A percentile compares a stretch with the other conserved stretches of the same genome.
Conservation (phyloP, 2,888 invertebrate species). For the Diplolepis rosae region DNA sequence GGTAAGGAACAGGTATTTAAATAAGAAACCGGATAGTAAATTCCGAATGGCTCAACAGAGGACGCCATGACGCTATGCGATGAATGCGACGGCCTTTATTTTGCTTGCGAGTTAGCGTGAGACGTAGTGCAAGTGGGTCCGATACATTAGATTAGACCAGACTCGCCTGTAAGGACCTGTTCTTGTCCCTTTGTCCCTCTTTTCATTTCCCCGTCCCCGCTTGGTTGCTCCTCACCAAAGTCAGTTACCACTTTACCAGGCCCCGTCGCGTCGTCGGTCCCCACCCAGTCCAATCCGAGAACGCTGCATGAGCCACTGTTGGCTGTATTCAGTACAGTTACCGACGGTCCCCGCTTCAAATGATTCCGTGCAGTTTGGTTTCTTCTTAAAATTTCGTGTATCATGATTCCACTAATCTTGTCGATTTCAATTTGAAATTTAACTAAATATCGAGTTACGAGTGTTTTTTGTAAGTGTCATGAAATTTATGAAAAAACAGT, state of each 20-base stretch:
- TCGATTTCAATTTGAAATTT: background rate
- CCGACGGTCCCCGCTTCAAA: slow-evolving; percentile 32
- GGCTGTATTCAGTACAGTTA: slow-evolving; percentile 48
- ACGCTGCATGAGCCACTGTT: slow-evolving; percentile 47
- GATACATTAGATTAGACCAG: slow-evolving; percentile 19
- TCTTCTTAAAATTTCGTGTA: background rate
- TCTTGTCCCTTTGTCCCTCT: slow-evolving; percentile 23
- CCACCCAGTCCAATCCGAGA: slow-evolving; percentile 47
- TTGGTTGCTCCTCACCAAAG: slow-evolving; percentile 29
- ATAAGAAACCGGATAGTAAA: slow-evolving; percentile 64
- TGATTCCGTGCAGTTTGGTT: background rate
- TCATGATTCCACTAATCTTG: background rate
- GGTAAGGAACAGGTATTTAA: slow-evolving; percentile 66
- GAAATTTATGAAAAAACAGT: background rate
- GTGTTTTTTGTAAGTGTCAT: background rate
- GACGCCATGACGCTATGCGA: slow-evolving; percentile 57
- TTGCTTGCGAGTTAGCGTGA: background rate
- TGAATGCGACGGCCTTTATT: background rate
- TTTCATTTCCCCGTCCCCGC: slow-evolving; percentile 35
- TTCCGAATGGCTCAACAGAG: slow-evolving; percentile 60
- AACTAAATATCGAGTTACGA: background rate
- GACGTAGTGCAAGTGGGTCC: background rate
- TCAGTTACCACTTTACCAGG: slow-evolving; percentile 33
- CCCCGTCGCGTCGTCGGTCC: slow-evolving; percentile 43
- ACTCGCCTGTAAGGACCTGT: background rate